Conservation (phyloP, 2,113 vertebrate species). For the Ahaetulla prasina region DNA sequence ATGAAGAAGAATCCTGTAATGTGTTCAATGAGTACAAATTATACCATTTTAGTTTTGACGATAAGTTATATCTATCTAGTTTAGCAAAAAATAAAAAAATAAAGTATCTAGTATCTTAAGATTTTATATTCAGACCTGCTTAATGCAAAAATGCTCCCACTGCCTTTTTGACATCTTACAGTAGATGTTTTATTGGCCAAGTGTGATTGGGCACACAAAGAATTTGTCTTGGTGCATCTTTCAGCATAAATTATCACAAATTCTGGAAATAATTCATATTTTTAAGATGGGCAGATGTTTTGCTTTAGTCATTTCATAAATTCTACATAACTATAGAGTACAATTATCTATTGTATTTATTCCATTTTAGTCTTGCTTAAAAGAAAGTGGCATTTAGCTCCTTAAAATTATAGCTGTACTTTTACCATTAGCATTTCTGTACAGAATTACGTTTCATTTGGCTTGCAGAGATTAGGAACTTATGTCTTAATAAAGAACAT, state of each 20-base stretch:
- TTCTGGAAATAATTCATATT: constrained; percentile 50
- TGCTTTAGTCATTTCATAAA: constrained; percentile 40
- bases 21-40: background rate
- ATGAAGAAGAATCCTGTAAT: constrained; percentile 28
- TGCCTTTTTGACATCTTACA: constrained; percentile 29
- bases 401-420: background rate
- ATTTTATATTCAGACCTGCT: constrained; percentile 41
- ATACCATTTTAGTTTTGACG: constrained; percentile 36
- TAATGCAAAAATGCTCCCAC: constrained; percentile 33
- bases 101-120: constrained; percentile 52
- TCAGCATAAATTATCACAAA: constrained; percentile 54
- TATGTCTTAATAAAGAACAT: background rate
- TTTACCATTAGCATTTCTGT: constrained; percentile 4
- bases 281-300: constrained; percentile 47
- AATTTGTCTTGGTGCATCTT: too few relatives aligned
- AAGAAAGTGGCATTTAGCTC: constrained; percentile 17
- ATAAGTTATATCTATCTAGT: constrained; percentile 26
- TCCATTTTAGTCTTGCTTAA: constrained; percentile 12
- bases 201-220: too few relatives aligned
- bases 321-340: constrained; percentile 16
- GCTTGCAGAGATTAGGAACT: constrained; percentile 9
- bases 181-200: too few relatives aligned
- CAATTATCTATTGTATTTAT: constrained; percentile 18
- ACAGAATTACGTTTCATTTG: background rate
- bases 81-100: constrained; percentile 54